Conservation (phyloP, 2,113 vertebrate species). For the Lanius collurio region DNA sequence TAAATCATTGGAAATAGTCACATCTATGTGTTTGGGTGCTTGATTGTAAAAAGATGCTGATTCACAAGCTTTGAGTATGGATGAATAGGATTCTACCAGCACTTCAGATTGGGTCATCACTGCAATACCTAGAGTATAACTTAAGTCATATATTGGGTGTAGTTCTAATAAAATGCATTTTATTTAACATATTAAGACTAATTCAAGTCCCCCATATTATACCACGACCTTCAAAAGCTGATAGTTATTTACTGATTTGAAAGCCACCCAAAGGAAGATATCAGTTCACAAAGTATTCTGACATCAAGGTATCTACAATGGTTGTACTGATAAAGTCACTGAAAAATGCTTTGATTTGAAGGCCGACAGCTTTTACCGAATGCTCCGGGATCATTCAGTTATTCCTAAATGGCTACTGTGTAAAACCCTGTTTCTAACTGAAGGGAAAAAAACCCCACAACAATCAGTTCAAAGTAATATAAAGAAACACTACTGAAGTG, state of each 20-base stretch:
- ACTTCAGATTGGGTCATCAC: neutral
- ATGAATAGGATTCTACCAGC: neutral
- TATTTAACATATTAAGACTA: neutral
- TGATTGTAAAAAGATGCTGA: neutral
- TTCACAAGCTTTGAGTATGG: neutral
- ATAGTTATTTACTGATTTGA: slow-evolving; percentile 9
- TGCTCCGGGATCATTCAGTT: neutral
- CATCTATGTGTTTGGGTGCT: neutral
- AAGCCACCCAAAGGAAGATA: neutral
- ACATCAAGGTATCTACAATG: neutral
- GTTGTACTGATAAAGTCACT: neutral
- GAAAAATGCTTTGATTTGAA: neutral
- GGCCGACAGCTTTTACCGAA: neutral
- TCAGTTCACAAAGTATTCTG: neutral
- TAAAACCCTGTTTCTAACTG: neutral
- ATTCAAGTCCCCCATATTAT: neutral
- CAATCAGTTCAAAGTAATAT: neutral
- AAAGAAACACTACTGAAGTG: neutral
- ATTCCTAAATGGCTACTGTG: neutral
- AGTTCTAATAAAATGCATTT: neutral
- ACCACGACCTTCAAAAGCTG: neutral
- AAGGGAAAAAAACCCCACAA: neutral
- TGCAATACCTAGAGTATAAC: neutral
- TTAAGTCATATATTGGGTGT: neutral
- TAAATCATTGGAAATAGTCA: neutral